A percentile compares a stretch with the other conserved stretches of the same genome.
Conservation (phyloP, 2,113 vertebrate species). For the Puma concolor region DNA sequence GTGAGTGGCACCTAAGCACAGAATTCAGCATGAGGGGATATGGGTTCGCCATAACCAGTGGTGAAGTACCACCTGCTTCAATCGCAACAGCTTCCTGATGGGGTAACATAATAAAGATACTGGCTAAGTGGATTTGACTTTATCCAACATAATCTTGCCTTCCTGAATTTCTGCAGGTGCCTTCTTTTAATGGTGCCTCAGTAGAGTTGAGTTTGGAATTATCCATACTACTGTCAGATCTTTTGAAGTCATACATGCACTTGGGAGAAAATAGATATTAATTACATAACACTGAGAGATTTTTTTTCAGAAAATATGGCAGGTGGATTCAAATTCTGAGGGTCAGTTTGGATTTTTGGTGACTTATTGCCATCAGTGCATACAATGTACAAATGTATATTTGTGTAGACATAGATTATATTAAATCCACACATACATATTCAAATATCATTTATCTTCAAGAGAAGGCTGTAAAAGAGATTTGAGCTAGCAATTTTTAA, state of each 20-base stretch:
- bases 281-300: neutral
- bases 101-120: neutral
- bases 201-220: neutral
- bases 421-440: neutral
- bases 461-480: conserved; percentile 12
- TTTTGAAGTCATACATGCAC: neutral
- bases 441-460: conserved; percentile 23
- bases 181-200: neutral
- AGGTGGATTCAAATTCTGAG: neutral
- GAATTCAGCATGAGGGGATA: neutral
- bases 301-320: neutral
- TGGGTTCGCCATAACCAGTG: neutral
- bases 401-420: neutral
- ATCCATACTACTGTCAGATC: neutral
- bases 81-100: neutral
- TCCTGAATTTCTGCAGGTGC: neutral
- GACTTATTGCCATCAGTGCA: neutral
- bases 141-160: neutral
- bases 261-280: neutral
- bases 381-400: neutral
- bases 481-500: neutral
- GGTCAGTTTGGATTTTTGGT: neutral
- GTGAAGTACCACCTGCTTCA: neutral
- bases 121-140: neutral
- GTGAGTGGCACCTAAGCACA: neutral